phyloP scores from a whole-genome alignment of 1,140 invertebrate genomes.

The Halictus rubicundus region DNA sequence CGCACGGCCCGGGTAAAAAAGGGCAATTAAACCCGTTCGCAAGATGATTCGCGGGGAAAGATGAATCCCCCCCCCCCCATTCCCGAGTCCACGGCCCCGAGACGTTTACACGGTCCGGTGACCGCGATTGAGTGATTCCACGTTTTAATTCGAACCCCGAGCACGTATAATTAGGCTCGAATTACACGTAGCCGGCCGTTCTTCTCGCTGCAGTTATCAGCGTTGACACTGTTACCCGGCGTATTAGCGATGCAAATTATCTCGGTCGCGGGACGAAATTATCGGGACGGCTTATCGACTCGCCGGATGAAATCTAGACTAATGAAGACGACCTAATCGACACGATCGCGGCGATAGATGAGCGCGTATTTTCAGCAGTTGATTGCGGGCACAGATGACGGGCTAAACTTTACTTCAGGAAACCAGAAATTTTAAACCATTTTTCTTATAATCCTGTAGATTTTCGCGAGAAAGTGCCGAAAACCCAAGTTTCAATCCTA shows the following conservation, averaged over 20 bases:
- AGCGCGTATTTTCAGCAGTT: too few relatives aligned
- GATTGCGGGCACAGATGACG: too few relatives aligned
- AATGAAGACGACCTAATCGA: conserved; percentile 10
- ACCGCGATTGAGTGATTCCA: conserved; percentile 9
- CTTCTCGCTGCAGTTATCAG: conserved; percentile 20
- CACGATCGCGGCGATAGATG: background rate
- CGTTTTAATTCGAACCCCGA: background rate
- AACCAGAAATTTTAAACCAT: too few relatives aligned
- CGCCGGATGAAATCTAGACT: conserved; percentile 3
- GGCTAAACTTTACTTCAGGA: too few relatives aligned
- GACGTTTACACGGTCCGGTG: background rate
- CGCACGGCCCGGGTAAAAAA: background rate
- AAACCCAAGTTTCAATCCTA: too few relatives aligned
- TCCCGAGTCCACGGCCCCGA: background rate
- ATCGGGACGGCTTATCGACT: background rate
- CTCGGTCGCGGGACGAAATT: background rate
- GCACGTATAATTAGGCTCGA: conserved; percentile 42
- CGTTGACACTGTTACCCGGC: background rate
- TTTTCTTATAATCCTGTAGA: too few relatives aligned
- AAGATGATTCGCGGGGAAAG: background rate
- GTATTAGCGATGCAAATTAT: conserved; percentile 23
- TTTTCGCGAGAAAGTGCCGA: too few relatives aligned
- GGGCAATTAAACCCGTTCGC: conserved; percentile 4
- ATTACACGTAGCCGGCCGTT: background rate
- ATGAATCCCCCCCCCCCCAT: too few relatives aligned